These are phyloP conservation scores for Falcaria lacertinaria DNA, from an alignment of 2,888 invertebrate genomes.

Conservation along the genomic window DNA sequence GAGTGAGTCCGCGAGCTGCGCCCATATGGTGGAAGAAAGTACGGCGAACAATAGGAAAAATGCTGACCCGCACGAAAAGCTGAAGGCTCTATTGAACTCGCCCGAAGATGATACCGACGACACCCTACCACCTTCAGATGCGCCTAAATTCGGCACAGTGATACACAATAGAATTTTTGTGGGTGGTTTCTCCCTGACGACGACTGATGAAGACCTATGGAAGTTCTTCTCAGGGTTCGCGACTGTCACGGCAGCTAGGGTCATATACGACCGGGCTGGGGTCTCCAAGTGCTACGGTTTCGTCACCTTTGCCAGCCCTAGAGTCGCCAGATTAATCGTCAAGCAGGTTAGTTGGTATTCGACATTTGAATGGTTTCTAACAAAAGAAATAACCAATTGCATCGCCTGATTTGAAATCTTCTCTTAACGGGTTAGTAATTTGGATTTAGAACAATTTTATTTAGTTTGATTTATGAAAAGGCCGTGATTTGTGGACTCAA, in stretches of 20 bases:
- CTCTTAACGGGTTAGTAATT: no score
- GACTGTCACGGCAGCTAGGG: slow-evolving; percentile 94
- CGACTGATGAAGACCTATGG: slow-evolving; percentile 94
- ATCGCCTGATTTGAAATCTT: neutral
- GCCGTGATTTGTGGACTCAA: no score
- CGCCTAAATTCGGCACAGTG: slow-evolving; percentile 86
- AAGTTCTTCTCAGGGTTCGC: slow-evolving; percentile 95
- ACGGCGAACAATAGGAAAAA: slow-evolving; percentile 59
- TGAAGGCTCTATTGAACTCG: slow-evolving; percentile 66
- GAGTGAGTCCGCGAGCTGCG: slow-evolving; percentile 72
- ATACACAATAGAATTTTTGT: slow-evolving; percentile 98
- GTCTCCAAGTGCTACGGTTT: slow-evolving; percentile 96
- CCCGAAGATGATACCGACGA: slow-evolving; percentile 71
- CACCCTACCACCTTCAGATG: slow-evolving; percentile 66
- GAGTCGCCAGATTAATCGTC: slow-evolving; percentile 72
- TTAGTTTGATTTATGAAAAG: no score
- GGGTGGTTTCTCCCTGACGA: slow-evolving; percentile 95
- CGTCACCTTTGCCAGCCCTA: slow-evolving; percentile 82
- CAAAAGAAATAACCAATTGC: neutral
- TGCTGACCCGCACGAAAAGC: slow-evolving; percentile 67
- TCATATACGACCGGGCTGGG: slow-evolving; percentile 96
- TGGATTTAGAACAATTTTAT: no score
- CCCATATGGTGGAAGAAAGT: slow-evolving; percentile 71
- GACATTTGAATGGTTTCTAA: slow-evolving; percentile 3
- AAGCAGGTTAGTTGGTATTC: slow-evolving; percentile 60